phyloP scores from a whole-genome alignment of 2,113 vertebrate genomes.

The human region GRCh38 chr16:66582001-66582500 shows the following conservation, averaged over 20 bases:
- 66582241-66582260: neutral
- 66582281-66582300: neutral
- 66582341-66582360: neutral
- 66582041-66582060: neutral
- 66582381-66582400: neutral
- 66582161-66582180: constrained; percentile 7
- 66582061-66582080: neutral
- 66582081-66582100: constrained; percentile 6
- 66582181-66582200: neutral
- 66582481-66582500: neutral
- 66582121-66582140: neutral
- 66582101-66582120: neutral
- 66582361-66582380: neutral
- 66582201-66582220: neutral
- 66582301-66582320: neutral
- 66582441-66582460: neutral
- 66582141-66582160: constrained; percentile 6
- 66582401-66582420: neutral
- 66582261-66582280: neutral
- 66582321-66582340: neutral
- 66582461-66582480: neutral
- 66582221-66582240: constrained; percentile 20
- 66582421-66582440: neutral
- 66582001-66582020: neutral
- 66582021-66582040: neutral